phyloP scores from a whole-genome alignment of 2,113 vertebrate genomes.

The pig (Sus scrofa) region T2T-Sscrofa CM000812.6:77207001-77207500 shows the following conservation, averaged over 20 bases:
- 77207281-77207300: too few relatives aligned
- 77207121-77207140: neutral
- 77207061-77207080: neutral
- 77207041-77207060: neutral
- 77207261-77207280: too few relatives aligned
- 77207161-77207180: fast-evolving
- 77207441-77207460: too few relatives aligned
- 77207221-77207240: neutral
- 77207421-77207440: too few relatives aligned
- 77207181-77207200: neutral
- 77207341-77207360: too few relatives aligned
- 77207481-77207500: too few relatives aligned
- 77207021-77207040: neutral
- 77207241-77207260: neutral
- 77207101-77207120: neutral
- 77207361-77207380: too few relatives aligned
- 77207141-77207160: neutral
- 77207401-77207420: too few relatives aligned
- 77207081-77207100: neutral
- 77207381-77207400: too few relatives aligned
- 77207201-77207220: neutral
- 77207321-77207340: too few relatives aligned
- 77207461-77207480: too few relatives aligned
- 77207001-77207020: neutral
- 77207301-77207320: too few relatives aligned